Evolutionary conservation across 2,113 vertebrate species (phyloP), one percentile per base, ranked within the genome.

Genomic region (Leptobrachium leishanense): DNA sequence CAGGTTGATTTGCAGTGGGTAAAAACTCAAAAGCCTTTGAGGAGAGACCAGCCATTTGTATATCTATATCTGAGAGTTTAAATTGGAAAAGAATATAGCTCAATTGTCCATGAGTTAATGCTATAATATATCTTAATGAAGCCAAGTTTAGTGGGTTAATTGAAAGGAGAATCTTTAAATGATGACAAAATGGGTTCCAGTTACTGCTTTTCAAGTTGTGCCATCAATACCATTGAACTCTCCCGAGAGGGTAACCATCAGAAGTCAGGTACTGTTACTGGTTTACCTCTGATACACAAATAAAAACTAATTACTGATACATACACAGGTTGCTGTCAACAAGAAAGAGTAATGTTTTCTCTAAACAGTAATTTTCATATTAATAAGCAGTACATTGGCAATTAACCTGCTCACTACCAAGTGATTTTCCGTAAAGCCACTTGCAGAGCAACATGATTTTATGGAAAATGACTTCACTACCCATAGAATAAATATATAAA

Each of bases 81-180:
- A 13, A 75, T 41, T 9, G 8, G 63, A 76, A 44, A 62, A 46
- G 53, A 46, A 7, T 59, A 43, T 67, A 41, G 54, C 75, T 77
- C 75, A 77, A 77, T 69, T 70, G 6, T 44, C 75, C 41, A 77
- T 70, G 67, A 76, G 67, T 50, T 59, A 69, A 76, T 76, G 66
- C 65, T 59, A 50, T 64, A 42, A 68, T 76, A 76, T 76, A 68
- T 76, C 74, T 76, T 65, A 76, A 76, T 76, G 74, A 77, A 69
- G 75, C 66, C 67, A 70, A 53, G 54, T 77, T 77, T 77, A 77
- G 66, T 77, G 41, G 54, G 66, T 70, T 40, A 69, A 77, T 77
- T 77, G 67, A 77, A 77, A 62, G 75, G 9, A 69, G 75, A 77
- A 77, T 77, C 75, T 68, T 77, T 77, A 77, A 66, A 50, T 62